Evolutionary conservation across 2,113 vertebrate genomes (phyloP), one percentile per base, ranked within the genome.

Genomic region (Rattus rattus): DNA sequence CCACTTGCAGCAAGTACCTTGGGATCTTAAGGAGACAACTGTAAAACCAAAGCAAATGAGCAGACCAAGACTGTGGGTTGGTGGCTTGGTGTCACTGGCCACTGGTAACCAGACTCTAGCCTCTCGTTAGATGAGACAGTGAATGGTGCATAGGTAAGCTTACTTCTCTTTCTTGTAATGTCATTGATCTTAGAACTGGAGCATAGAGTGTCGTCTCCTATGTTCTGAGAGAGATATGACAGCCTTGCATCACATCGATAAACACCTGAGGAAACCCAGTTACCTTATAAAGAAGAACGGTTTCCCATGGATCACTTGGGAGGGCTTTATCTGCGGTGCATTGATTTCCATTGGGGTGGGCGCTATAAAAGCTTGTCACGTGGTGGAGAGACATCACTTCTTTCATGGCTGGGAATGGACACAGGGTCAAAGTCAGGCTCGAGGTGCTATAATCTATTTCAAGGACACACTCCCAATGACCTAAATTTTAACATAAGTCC

Each of bases 241-340:
- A 36, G 39, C 2, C 28, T 70, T n/a, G 14, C 10, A 17, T n/a
- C 20, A 36, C n/a, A 26, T 7, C 17, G 70, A 47, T 12, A 61
- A 59, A n/a, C 28, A 92, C 30, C 33, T 26, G 20, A 33, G 54
- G 16, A 22, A 80, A 88, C 52, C 33, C 65, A 88, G 36, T 36
- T 20, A 3, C 4, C 16, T 88, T 7, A 47, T 14, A 14, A n/a
- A 79, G 28, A 59, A 20, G 28, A 59, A 26, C 67, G 49, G n/a
- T 26, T 69, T 56, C 24, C 43, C 0, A 8, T 0, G n/a, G 36
- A 28, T 33, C 49, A 12, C n/a, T 16, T 69, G 2, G 1, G 24
- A 69, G 49, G 81, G 12, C 39, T 24, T 6, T 33, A 10, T 20
- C 28, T 10, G 2, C 59, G 26, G 22, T 1, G 4, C 33, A 19